Evolutionary conservation across 2,797 vertebrate species (phyloP).

Genomic region (Argyrosomus regius): DNA sequence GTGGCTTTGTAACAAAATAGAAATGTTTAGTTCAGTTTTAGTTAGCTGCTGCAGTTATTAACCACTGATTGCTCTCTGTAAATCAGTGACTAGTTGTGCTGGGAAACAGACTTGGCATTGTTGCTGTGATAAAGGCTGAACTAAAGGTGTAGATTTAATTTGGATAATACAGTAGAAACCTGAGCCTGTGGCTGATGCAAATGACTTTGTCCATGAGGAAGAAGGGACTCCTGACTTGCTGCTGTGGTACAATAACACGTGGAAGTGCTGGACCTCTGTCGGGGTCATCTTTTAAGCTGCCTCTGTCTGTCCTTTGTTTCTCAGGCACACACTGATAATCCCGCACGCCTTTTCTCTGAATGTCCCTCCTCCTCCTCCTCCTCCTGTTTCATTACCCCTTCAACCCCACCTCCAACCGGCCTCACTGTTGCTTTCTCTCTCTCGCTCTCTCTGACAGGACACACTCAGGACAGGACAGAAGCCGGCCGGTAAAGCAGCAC

Average conservation of each 20-base stretch:
- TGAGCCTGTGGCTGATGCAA: slow-evolving; percentile 47
- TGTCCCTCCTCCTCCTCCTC: slow-evolving; percentile 43
- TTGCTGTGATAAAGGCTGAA: slow-evolving; percentile 32
- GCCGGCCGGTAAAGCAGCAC: slow-evolving; percentile 64
- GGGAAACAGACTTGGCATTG: slow-evolving; percentile 34
- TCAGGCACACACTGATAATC: slow-evolving; percentile 23
- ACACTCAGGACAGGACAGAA: slow-evolving; percentile 59
- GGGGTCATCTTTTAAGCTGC: slow-evolving; percentile 7
- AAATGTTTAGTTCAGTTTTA: not conserved
- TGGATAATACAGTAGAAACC: slow-evolving; percentile 30
- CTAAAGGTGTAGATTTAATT: slow-evolving; percentile 26
- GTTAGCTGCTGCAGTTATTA: slow-evolving; percentile 1
- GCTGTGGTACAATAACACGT: not conserved
- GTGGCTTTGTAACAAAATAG: not conserved
- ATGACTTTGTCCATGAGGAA: slow-evolving; percentile 36
- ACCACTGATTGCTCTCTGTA: slow-evolving; percentile 50
- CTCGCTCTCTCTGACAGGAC: slow-evolving; percentile 64
- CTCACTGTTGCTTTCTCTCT: slow-evolving; percentile 62
- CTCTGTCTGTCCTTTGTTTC: slow-evolving; percentile 24
- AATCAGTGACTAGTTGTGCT: slow-evolving; percentile 59
- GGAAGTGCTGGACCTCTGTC: slow-evolving; percentile 1
- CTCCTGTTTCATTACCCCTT: slow-evolving; percentile 13
- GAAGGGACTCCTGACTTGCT: slow-evolving; percentile 22
- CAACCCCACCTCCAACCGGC: slow-evolving; percentile 62
- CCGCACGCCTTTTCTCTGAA: slow-evolving; percentile 43